These are phyloP conservation scores for Nettapus auritus DNA, from an alignment of 2,113 vertebrate species.

Conservation along the genomic window DNA sequence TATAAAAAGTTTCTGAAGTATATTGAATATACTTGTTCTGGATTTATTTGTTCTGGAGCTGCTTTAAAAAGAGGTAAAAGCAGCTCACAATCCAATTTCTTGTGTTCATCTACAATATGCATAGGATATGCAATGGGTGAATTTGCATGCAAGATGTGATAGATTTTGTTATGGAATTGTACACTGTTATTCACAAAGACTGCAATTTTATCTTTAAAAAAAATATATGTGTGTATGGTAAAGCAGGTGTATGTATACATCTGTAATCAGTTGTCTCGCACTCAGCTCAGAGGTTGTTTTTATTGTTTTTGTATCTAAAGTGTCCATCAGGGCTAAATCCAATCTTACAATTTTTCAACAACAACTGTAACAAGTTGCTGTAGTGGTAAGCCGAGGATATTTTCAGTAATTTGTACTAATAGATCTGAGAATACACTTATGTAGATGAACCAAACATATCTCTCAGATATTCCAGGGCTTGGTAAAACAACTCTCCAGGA, in stretches of 20 bases:
- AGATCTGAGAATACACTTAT: not conserved
- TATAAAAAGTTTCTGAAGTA: not conserved
- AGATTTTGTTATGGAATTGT: not conserved
- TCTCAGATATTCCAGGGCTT: not conserved
- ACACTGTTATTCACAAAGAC: not conserved
- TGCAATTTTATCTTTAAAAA: not conserved
- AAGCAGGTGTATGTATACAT: fast-evolving
- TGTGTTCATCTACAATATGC: too few relatives aligned
- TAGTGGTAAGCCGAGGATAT: not conserved
- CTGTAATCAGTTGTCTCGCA: not conserved
- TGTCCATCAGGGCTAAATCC: not conserved
- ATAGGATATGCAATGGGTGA: fast-evolving
- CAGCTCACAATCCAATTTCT: not conserved
- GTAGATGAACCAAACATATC: not conserved
- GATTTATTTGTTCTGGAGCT: not conserved
- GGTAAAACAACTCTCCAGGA: not conserved
- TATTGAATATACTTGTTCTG: not conserved
- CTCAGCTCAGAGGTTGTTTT: not conserved
- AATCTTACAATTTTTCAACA: not conserved
- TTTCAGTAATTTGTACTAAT: not conserved
- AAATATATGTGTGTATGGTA: too few relatives aligned
- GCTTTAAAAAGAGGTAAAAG: not conserved
- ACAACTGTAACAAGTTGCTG: not conserved
- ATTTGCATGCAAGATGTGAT: not conserved
- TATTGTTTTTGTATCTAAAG: not conserved